Percentiles rank a stretch among this genome's conserved stretches.
Conservation (phyloP, 2,113 vertebrate genomes). For the Collichthys lucidus region DNA sequence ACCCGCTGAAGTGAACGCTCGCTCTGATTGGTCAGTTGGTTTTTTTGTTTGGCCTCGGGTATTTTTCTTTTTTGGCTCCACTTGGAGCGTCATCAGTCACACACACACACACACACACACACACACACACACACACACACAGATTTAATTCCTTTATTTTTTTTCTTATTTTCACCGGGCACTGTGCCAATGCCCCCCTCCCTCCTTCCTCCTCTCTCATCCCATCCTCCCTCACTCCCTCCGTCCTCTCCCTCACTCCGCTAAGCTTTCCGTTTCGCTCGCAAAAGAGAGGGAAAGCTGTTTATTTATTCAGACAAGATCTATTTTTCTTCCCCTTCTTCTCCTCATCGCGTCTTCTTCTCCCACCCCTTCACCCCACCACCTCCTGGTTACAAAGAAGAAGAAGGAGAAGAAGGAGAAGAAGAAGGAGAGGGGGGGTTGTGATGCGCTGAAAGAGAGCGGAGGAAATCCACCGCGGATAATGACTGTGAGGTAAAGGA, state of each 20-base stretch:
- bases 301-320: conserved; percentile 67
- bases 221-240: background rate
- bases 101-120: conserved; percentile 60
- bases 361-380: too few relatives aligned
- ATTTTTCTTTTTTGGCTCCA: conserved; percentile 21
- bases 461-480: background rate
- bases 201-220: background rate
- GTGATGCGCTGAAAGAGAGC: background rate
- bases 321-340: conserved; percentile 18
- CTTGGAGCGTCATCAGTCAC: conserved; percentile 64
- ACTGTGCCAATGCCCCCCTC: conserved; percentile 58
- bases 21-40: conserved; percentile 34
- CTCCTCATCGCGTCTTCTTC: background rate
- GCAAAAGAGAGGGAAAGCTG: conserved; percentile 17
- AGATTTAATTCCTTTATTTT: conserved; percentile 52
- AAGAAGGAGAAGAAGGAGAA: too few relatives aligned
- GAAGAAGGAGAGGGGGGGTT: background rate
- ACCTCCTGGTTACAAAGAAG: conserved; percentile 3
- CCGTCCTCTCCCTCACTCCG: conserved; percentile 15
- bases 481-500: background rate
- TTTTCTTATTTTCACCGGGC: conserved; percentile 55
- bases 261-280: conserved; percentile 48
- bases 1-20: conserved; percentile 28
- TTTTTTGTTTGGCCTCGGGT: conserved; percentile 22
- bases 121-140: conserved; percentile 60